Evolutionary conservation across 2,888 invertebrate genomes (phyloP), one percentile per base, ranked within the genome.

Genomic region (Drosophila anomelani): DNA sequence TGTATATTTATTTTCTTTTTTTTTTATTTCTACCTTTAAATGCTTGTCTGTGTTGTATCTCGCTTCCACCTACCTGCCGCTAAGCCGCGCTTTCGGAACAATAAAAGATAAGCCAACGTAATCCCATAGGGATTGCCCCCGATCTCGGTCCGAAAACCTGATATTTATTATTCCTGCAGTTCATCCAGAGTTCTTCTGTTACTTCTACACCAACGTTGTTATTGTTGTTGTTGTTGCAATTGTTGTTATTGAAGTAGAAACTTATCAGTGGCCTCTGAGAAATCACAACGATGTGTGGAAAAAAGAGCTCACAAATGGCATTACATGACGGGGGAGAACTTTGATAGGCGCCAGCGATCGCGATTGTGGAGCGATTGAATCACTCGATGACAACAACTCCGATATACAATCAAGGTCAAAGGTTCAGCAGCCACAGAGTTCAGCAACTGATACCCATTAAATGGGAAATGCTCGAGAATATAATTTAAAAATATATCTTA

Each of bases 101-200:
- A 77, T 59, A 72, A 66, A 61, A 43, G 60, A 77, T 64, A 76
- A 73, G 56, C 59, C 57, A 20, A 10, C 17, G 10, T 51, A 56
- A 44, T 51, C 17, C 59, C 55, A 41, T 17, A 17, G 68, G 55
- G 68, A 46, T 67, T 67, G 54, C 54, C 92, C 67, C 46, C 54
- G 47, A 63, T 43, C 61, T 29, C 29, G n/a, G 49, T 7, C 32
- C 62, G 17, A 36, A 59, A 61, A 58, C 61, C 61, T 44, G 61
- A n/a, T 26, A 36, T 56, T 23, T 58, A 34, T 26, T 34, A 9
- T 44, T 13, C 32, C 41, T 41, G 60, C 60, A 60, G 20, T 41
- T 17, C 17, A 29, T 34, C 10, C 8, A 12, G 1, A 10, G 29
- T 29, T 47, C 29, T 47, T n/a, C 43, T 44, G 12, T 43, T 43